Base-by-base conservation (phyloP, 1,140 invertebrate genomes). In the Drosophila navojoa region DNA sequence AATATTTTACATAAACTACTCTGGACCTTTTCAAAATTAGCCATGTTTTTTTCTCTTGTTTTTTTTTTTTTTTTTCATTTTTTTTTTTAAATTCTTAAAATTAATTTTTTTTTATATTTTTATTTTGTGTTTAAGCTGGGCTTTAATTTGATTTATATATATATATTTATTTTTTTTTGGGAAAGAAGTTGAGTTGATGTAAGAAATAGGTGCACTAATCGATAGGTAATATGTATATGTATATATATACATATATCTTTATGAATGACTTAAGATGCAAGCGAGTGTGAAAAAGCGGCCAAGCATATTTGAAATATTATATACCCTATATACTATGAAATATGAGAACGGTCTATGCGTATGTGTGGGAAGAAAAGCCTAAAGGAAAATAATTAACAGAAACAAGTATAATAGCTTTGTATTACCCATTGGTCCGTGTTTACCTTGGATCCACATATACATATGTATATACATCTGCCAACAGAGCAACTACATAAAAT, bases 1-100 rank as follows among this genome's bases (percentile, higher is more conserved):
- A 75, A 81, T 79, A 79, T 76, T 86, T 79, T 87, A 87, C 81
- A 86, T 84, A 82, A 77, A 75, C 84, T 89, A 87, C 76, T 82
- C 67, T 89, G 84, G 79, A 87, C 76, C 82, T 72, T 87, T 11
- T 72, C 42, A 57, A 86, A 86, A 86, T 81, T 75, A 69, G 67
- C 53, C 75, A 79, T 76, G 62, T 70, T 69, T 45, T 62, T n/a
- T 16, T 7, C 38, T 57, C 32, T 2, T 40, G 62, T 70, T 72
- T 52, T 62, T n/a, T 16, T 15, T 27, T 50, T 42, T 2, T 29
- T 40, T 55, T 16, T 49, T 49, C 5, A 25, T 25, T 22, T 22
- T 22, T 22, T 22, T 22, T 63, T 47, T n/a, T n/a, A n/a, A 57
- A 60, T 67, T 16, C 49, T 71, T 70, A 63, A 15, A n/a, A 52